Evolutionary conservation across 2,113 vertebrate species (phyloP), one percentile per base, ranked within the genome.

Genomic region (Cololabis saira): DNA sequence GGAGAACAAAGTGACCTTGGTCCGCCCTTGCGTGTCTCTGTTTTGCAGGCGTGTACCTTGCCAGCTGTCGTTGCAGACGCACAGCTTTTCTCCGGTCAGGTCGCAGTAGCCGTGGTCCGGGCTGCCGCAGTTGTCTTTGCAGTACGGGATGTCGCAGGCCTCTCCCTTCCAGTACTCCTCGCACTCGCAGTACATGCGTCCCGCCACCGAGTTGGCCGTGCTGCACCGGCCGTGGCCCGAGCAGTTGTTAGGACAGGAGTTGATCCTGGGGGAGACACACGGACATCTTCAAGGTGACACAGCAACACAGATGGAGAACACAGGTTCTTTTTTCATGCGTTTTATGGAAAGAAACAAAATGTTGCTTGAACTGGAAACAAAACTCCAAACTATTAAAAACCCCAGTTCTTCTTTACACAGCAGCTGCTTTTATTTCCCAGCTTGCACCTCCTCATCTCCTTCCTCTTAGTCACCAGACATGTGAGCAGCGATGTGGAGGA

Each of bases 91-190:
- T 5, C 96, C 96, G 0, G 96, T 98, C 61, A 98, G 81, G 89
- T 98, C 96, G 18, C 96, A 98, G 90, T 98, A 96, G 0, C 97
- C 96, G 0, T 94, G 96, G 44, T 95, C 96, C 0, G 97, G 97
- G 13, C 95, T 97, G 63, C 97, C 97, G 17, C 97, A 98, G 74
- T 98, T 95, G 77, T 94, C 94, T 80, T 93, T 94, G 59, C 97
- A 98, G 49, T 98, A 98, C 0, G 96, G 96, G 59, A 98, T 94
- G 50, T 96, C 93, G 61, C 97, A 98, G 13, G 97, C 96, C 54
- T 97, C 95, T 27, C 97, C 97, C 58, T 98, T 98, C 97, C 97
- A 98, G 61, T 97, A 97, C 47, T 98, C 95, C 41, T 98, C 96
- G 50, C 97, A 98, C 44, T 98, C 96, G 41, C 97, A 98, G 78